phyloP scores from a whole-genome alignment of 2,797 vertebrate genomes.

The Leptoclinus maculatus region DNA sequence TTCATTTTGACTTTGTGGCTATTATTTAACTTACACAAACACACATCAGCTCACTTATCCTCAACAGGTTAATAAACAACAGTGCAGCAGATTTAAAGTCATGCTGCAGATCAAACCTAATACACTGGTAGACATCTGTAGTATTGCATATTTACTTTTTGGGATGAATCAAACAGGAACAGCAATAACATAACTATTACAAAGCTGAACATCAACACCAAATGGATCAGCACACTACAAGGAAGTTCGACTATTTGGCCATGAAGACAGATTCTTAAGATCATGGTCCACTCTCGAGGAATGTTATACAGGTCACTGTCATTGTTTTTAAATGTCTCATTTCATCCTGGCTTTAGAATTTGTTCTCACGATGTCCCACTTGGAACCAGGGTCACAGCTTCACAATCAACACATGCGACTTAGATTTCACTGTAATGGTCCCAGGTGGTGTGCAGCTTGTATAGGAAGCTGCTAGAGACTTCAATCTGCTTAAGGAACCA shows the following conservation, averaged over 20 bases:
- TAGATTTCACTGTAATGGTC: neutral
- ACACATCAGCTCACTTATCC: neutral
- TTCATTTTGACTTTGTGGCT: neutral
- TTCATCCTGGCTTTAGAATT: neutral
- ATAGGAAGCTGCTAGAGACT: neutral
- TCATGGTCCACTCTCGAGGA: neutral
- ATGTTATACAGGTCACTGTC: neutral
- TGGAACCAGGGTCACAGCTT: neutral
- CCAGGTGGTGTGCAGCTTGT: neutral
- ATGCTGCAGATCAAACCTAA: conserved; percentile 7
- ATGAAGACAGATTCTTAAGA: neutral
- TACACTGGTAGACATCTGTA: conserved; percentile 28
- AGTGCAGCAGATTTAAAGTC: conserved; percentile 15
- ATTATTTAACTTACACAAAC: neutral
- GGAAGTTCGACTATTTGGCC: neutral
- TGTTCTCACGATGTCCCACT: neutral
- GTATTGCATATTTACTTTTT: conserved; percentile 23
- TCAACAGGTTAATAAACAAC: neutral
- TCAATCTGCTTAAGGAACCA: neutral
- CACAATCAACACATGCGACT: neutral
- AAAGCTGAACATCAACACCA: neutral
- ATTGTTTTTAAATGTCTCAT: neutral
- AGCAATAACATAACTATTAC: neutral
- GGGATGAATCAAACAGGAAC: neutral
- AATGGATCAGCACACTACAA: neutral